Evolutionary conservation across 2,888 invertebrate genomes (phyloP), one percentile per base, ranked within the genome.

Genomic region (Sericinus montela): DNA sequence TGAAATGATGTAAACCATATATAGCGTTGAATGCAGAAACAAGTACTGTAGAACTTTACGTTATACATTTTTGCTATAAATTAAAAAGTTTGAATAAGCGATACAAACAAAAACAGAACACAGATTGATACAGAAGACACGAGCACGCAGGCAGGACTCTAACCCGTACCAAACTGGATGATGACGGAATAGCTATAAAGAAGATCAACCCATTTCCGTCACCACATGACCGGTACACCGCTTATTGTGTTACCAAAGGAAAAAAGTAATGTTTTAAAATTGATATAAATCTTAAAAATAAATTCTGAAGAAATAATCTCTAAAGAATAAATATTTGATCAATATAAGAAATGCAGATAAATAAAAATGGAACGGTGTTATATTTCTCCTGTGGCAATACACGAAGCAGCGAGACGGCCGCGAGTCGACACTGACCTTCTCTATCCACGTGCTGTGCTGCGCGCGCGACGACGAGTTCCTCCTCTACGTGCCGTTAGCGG

Each of bases 391-490:
- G 11, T 37, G 46, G 32, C 11, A 46, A 46, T 46, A 51, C 34
- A 14, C 13, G 13, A 23, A n/a, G 32, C 6, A 8, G 25, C 32
- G 39, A 8, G 14, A 42, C 46, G 39, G n/a, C 48, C 62, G 65
- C 64, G 59, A 62, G 56, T 56, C 63, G 63, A 57, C 67, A 87
- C 89, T 84, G 80, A 96, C 96, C 95, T 96, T 96, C 88, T 94
- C 94, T 75, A 96, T 94, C 96, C 96, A 96, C 67, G 95, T 95
- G 90, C 95, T 87, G 85, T 89, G 84, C 59, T 85, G 79, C 65
- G 85, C 86, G 63, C 87, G 86, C 75, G 85, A 80, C 69, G 84
- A 72, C 59, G 79, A 80, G 62, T 72, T 80, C 71, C 85, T 85
- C 81, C 81, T 83, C 87, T 87, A 85, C 25, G 81, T 80, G 83